Evolutionary conservation across 2,797 vertebrate genomes (phyloP).

Genomic region (Microchirus variegatus): DNA sequence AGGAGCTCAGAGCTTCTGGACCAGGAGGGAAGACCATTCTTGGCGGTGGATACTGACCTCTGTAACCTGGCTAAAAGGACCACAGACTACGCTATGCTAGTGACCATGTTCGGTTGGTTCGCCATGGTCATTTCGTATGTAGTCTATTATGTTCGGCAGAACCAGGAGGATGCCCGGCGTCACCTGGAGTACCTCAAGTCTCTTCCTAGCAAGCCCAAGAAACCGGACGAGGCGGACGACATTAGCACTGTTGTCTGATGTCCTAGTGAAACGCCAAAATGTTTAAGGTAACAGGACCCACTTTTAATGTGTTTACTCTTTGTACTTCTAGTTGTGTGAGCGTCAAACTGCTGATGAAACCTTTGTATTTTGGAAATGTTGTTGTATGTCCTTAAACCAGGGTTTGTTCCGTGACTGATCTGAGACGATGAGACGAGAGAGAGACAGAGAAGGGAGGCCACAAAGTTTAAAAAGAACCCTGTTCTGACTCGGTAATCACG

Average conservation of each 20-base stretch:
- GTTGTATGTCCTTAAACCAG: conserved; percentile 40
- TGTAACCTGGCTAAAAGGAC: conserved; percentile 97
- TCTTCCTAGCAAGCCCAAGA: conserved; percentile 98
- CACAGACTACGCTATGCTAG: conserved; percentile 98
- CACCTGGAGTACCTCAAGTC: conserved; percentile 99
- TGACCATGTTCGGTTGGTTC: conserved; percentile 99
- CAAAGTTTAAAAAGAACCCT: conserved; percentile 21
- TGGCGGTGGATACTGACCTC: conserved; percentile 93
- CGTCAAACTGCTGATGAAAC: conserved; percentile 38
- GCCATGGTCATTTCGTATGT: conserved; percentile 99
- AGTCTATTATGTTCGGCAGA: conserved; percentile 97
- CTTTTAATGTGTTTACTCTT: conserved; percentile 60
- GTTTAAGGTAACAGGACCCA: conserved; percentile 51
- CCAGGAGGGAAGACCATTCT: conserved; percentile 90
- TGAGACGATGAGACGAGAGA: conserved; percentile 13
- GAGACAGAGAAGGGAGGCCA: conserved; percentile 34
- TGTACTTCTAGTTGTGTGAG: conserved; percentile 31
- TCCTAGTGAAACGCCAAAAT: conserved; percentile 34
- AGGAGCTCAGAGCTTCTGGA: conserved; percentile 92
- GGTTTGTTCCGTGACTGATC: conserved; percentile 38
- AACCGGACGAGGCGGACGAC: conserved; percentile 94
- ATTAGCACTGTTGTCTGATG: conserved; percentile 96
- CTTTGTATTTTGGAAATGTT: conserved; percentile 56
- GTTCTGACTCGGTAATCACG: too few species aligned
- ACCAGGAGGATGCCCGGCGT: conserved; percentile 95